Evolutionary conservation across 2,113 vertebrate species (phyloP), one percentile per base, ranked within the genome.

Genomic region (Neolamprologus brichardi): DNA sequence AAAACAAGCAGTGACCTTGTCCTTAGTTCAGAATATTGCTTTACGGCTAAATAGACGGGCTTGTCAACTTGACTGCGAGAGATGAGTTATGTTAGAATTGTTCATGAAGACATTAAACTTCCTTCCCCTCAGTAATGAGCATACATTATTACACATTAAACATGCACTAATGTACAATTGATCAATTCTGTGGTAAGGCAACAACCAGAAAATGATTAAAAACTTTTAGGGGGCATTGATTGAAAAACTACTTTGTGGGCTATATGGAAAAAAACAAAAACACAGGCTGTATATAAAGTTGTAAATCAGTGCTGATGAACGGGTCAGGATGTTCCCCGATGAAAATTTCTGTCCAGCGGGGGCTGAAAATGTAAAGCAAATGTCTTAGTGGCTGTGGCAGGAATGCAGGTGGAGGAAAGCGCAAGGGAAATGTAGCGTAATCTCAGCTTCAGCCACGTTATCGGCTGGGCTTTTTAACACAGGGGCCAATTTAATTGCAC

Each of bases 401-500:
- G 51, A 87, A 86, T 88, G 90, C 90, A 93, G 90, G 89, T 93
- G 94, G 90, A 91, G 81, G 90, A 91, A 90, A 89, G 84, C 87
- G 81, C 88, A 49, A 56, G 93, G 92, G 93, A 94, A 95, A 94
- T 95, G 94, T 95, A 94, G 91, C 81, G 72, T 95, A 95, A 96
- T 93, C 95, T 93, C 93, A 87, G 91, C 89, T 93, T 87, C 87
- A 87, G 85, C 91, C 91, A 88, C 72, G 93, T 95, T 94, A 95
- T 94, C 93, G 87, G 93, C 91, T 81, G 93, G 92, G 95, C 94
- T 94, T 95, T 95, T 95, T 95, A 95, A 95, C 93, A 96, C 93
- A 93, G 94, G 94, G 93, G 93, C 95, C 95, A 87, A 96, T 97
- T 97, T 97, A 97, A 97, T 97, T 97, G 96, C 96, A 97, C 96